Conservation (phyloP, 2,888 invertebrate genomes). For the Dermolepida albohirtum region DNA sequence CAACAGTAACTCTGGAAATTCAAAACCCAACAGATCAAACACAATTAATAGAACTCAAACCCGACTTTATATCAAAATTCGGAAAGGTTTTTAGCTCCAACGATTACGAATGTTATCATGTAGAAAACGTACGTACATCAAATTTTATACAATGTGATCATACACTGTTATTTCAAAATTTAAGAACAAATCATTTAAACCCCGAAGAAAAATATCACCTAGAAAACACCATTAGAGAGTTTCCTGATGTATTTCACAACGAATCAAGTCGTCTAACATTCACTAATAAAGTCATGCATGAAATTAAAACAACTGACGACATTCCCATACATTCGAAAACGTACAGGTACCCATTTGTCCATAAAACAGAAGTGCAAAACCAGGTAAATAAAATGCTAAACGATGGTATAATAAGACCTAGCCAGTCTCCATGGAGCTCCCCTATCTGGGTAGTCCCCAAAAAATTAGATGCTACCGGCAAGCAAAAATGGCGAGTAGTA, state of each 20-base stretch:
- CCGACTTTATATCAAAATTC: too few species aligned
- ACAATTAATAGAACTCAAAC: too few species aligned
- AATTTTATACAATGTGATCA: too few species aligned
- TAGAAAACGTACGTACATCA: background rate
- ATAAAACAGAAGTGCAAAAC: slow-evolving; percentile 29
- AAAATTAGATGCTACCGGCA: slow-evolving; percentile 1
- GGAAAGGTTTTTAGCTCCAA: too few species aligned
- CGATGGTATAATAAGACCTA: slow-evolving; percentile 31
- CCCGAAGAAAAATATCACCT: slow-evolving; percentile 9
- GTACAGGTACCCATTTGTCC: slow-evolving; percentile 30
- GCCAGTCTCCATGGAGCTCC: slow-evolving; percentile 16
- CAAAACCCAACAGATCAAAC: too few species aligned
- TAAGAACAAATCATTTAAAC: slow-evolving; percentile 2
- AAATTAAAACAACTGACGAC: slow-evolving; percentile 18
- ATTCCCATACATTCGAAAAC: slow-evolving; percentile 33
- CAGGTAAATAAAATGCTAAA: slow-evolving; percentile 37
- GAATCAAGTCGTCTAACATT: slow-evolving; percentile 5
- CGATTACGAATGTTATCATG: slow-evolving; percentile 2
- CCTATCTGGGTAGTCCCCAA: slow-evolving; percentile 8
- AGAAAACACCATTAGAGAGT: slow-evolving; percentile 22
- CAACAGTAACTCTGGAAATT: too few species aligned
- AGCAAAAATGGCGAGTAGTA: slow-evolving; percentile 33
- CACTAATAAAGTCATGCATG: slow-evolving; percentile 30
- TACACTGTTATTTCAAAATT: background rate
- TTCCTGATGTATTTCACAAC: slow-evolving; percentile 23